Evolutionary conservation across 2,113 vertebrate genomes (phyloP).

Genomic region (Delphinapterus leucas): DNA sequence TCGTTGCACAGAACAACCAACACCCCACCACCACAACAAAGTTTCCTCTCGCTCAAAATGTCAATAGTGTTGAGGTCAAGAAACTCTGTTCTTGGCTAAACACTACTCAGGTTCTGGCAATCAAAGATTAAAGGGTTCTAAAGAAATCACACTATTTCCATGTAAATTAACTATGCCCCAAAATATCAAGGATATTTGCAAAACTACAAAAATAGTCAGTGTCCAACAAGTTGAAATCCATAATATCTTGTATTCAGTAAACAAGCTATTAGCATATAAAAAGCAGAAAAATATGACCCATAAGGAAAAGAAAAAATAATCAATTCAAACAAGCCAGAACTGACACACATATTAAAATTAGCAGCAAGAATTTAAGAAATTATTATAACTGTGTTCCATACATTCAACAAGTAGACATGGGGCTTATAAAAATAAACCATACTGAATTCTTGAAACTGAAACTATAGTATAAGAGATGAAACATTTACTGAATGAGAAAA

Average conservation of each 20-base stretch:
- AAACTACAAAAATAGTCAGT: background rate
- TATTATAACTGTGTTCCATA: background rate
- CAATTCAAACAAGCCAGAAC: background rate
- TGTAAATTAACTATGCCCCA: background rate
- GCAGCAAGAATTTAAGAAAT: background rate
- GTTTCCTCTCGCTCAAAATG: no score
- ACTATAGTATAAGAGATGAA: background rate
- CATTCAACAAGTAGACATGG: background rate
- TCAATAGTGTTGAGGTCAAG: background rate
- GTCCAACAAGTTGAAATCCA: background rate
- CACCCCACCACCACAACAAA: background rate
- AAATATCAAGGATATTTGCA: background rate
- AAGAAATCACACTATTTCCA: background rate
- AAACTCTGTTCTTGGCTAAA: background rate
- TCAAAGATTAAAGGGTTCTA: background rate
- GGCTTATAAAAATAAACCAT: background rate
- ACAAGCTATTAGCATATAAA: background rate
- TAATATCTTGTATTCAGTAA: background rate
- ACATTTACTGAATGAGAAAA: background rate
- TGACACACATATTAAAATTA: background rate
- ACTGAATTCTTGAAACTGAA: background rate
- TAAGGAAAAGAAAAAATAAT: background rate
- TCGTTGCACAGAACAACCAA: background rate
- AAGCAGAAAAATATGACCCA: background rate
- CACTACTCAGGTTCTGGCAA: background rate